Base-by-base conservation (phyloP, 2,113 vertebrate genomes). In the Gallinago undulata region DNA sequence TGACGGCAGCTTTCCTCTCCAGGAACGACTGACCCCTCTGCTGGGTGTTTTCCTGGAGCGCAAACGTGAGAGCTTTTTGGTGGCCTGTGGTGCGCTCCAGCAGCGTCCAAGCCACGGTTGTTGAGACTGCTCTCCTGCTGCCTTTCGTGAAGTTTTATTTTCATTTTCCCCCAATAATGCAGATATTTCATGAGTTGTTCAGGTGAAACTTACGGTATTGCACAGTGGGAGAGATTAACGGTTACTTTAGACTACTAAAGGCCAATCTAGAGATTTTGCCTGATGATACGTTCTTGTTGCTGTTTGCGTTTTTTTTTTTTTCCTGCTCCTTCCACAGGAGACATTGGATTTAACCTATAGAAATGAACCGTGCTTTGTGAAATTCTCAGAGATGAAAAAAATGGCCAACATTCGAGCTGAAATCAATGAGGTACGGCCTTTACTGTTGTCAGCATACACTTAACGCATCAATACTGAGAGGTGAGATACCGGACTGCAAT, bases 341-440 rank as follows among this genome's bases (percentile, higher is more conserved):
- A 96, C 95, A 14, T 77, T 99, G 80, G 97, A 98, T 90, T 95
- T 97, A 45, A 89, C 92, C 90, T 63, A 95, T 94, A 93, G 97
- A 59, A 41, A 90, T 64, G 10, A 45, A 45, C 66, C 92, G 4
- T 97, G 91, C 95, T 97, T 99, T 98, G 92, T 96, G 96, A 97
- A 94, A 41, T 98, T 99, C 81, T 95, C 95, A 9, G 97, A 98
- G 77, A 80, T 95, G 77, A 98, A 99, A 62, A 95, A 98, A 87
- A 97, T 96, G 53, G 98, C 98, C 92, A 96, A 97, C 72, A 90
- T 95, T 17, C 97, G 95, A 96, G 98, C 97, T 88, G 98, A 98
- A 96, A 97, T 99, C 94, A 96, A 97, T 39, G 94, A 99, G 98
- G 99, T 99, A 97, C 93, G 48, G 50, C 50, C 37, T 81, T 74